A percentile compares a stretch with the other conserved stretches of the same genome.
These are phyloP conservation scores for Rhodinocichla rosea DNA, from an alignment of 2,113 vertebrate genomes.

Conservation along the genomic window DNA sequence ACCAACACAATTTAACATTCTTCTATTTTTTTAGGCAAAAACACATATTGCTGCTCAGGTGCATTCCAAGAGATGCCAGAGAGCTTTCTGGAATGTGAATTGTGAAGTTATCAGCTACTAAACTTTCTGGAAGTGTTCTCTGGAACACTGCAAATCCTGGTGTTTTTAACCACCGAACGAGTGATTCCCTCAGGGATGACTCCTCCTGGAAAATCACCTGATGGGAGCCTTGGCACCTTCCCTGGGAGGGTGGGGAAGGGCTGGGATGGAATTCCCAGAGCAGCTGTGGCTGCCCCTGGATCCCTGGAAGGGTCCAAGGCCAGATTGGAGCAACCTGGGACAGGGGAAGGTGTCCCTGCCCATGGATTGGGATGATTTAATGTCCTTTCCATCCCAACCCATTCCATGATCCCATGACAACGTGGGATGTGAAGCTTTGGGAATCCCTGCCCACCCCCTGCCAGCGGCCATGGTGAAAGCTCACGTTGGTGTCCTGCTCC, in stretches of 20 bases:
- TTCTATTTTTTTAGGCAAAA: neutral
- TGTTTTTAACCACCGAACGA: accelerated
- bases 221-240: neutral
- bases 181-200: neutral
- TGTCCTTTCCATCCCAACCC: neutral
- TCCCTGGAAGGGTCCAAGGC: neutral
- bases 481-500: neutral
- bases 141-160: neutral
- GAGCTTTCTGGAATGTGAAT: neutral
- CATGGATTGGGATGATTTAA: neutral
- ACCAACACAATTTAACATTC: neutral
- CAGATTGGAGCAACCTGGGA: neutral
- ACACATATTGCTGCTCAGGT: neutral
- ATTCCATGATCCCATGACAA: neutral
- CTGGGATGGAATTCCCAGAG: neutral
- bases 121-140: neutral
- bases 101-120: neutral
- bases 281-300: neutral
- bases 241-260: neutral
- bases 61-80: neutral
- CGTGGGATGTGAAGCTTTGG: neutral
- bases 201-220: neutral
- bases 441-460: neutral
- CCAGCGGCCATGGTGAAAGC: neutral
- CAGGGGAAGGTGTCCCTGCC: accelerated